Conservation (phyloP, 2,797 vertebrate genomes). For the Adrianichthys oophorus region DNA sequence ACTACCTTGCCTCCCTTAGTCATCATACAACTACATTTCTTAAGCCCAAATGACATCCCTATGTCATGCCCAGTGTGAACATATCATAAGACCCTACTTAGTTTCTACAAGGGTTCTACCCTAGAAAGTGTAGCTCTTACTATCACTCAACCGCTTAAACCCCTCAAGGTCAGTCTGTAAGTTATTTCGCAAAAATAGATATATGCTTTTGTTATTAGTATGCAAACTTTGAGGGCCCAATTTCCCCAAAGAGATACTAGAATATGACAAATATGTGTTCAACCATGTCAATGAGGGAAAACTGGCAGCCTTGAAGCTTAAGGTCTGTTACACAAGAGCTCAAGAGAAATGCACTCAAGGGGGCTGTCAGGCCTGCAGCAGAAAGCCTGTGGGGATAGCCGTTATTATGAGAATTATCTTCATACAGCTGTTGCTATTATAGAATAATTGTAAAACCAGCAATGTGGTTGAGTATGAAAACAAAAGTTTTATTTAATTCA, state of each 20-base stretch:
- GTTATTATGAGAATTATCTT: neutral
- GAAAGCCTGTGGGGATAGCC: neutral
- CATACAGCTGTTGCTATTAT: neutral
- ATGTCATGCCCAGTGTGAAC: no score
- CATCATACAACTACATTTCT: no score
- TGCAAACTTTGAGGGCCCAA: constrained; percentile 8
- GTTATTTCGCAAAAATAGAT: constrained; percentile 1
- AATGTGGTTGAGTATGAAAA: constrained; percentile 9
- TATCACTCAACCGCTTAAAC: no score
- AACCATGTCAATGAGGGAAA: constrained; percentile 66
- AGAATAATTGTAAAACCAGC: neutral
- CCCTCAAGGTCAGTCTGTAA: no score
- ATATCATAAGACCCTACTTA: no score
- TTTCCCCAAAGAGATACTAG: constrained; percentile 32
- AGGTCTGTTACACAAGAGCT: neutral
- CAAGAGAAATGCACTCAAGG: constrained; percentile 1
- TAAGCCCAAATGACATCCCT: no score
- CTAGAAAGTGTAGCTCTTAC: no score
- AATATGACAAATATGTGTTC: constrained; percentile 40
- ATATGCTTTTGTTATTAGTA: constrained; percentile 13
- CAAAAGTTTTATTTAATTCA: no score
- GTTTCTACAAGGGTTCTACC: no score
- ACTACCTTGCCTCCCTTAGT: no score
- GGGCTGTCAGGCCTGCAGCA: neutral
- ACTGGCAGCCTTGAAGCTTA: constrained; percentile 45